phyloP scores from a whole-genome alignment of 2,797 vertebrate genomes.

The Acrossocheilus fasciatus region DNA sequence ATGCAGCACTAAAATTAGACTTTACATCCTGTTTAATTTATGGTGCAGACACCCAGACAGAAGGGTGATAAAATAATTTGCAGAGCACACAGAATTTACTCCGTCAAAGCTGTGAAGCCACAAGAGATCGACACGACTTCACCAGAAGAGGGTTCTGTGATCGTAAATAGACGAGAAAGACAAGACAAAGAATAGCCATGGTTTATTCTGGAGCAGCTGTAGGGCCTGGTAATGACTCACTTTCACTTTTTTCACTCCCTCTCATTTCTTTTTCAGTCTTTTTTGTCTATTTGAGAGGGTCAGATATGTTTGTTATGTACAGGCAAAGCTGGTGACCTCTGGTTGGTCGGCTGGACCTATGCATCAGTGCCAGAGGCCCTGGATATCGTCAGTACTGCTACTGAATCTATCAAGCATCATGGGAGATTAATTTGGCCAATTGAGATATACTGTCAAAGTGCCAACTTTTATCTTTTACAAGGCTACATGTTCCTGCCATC shows the following conservation, averaged over 20 bases:
- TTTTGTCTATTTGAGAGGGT: conserved; percentile 8
- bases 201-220: conserved; percentile 16
- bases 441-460: conserved; percentile 31
- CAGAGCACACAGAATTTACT: conserved; percentile 5
- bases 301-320: conserved; percentile 28
- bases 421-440: conserved; percentile 35
- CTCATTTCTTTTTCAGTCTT: neutral
- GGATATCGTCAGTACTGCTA: conserved; percentile 11
- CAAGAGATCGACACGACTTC: conserved; percentile 23
- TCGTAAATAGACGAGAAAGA: conserved; percentile 26
- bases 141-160: neutral
- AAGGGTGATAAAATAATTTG: conserved; percentile 42
- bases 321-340: neutral
- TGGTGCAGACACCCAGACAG: conserved; percentile 34
- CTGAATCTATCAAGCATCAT: neutral
- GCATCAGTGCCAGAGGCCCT: neutral
- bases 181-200: conserved; percentile 26
- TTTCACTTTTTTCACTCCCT: conserved; percentile 1
- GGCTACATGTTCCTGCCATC: neutral
- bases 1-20: conserved; percentile 51
- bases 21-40: conserved; percentile 42
- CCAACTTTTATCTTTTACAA: conserved; percentile 21
- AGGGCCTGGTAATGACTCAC: conserved; percentile 12
- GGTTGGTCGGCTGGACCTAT: neutral
- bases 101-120: conserved; percentile 33